phyloP scores from a whole-genome alignment of 1,140 invertebrate genomes.

The Ridgeia piscesae region DNA sequence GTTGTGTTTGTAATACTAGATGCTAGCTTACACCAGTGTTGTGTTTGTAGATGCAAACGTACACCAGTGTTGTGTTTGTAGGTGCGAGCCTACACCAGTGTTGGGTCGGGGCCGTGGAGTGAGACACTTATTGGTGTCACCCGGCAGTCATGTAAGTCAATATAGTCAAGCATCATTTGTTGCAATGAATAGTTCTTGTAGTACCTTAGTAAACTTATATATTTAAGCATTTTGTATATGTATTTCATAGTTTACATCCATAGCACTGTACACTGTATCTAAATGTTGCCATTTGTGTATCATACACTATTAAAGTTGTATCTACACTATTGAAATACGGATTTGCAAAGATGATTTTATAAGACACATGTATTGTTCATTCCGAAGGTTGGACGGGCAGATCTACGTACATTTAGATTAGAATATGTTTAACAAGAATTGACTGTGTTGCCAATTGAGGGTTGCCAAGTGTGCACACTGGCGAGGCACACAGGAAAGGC shows the following conservation, averaged over 20 bases:
- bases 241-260: background rate
- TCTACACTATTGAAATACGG: background rate
- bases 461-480: background rate
- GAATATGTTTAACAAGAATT: background rate
- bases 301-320: too few relatives aligned
- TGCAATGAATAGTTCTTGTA: background rate
- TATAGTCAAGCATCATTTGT: background rate
- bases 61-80: constrained; percentile 11
- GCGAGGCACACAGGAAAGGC: too few relatives aligned
- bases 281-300: background rate
- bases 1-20: too few relatives aligned
- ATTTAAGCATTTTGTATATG: background rate
- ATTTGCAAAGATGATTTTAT: background rate
- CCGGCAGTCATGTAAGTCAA: constrained; percentile 16
- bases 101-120: constrained; percentile 25
- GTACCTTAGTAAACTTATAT: background rate
- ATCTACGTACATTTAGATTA: background rate
- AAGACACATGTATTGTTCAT: background rate
- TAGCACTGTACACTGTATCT: background rate
- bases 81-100: constrained; percentile 24
- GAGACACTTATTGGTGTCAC: constrained; percentile 21
- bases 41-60: constrained; percentile 21
- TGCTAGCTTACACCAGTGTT: background rate
- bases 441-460: background rate
- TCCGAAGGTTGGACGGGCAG: background rate